These are phyloP conservation scores for Abscondita cerata DNA, from an alignment of 2,888 invertebrate genomes.

Conservation along the genomic window DNA sequence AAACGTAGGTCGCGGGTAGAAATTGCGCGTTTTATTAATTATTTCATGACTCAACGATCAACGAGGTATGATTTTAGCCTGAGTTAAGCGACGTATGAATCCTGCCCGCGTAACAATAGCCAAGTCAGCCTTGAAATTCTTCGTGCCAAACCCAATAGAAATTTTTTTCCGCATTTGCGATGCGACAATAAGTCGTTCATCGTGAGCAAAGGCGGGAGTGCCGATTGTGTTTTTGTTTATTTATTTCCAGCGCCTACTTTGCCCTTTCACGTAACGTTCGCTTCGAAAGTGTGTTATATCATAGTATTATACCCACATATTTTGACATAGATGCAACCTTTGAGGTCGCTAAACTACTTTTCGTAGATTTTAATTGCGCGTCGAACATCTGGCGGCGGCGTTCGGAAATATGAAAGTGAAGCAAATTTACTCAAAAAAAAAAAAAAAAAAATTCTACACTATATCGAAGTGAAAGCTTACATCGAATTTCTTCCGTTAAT, in stretches of 20 bases:
- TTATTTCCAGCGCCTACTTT: too few species aligned
- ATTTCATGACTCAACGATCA: constrained; percentile 17
- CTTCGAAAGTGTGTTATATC: constrained; percentile 7
- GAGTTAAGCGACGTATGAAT: constrained; percentile 42
- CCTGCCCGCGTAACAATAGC: constrained; percentile 36
- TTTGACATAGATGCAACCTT: constrained; percentile 6
- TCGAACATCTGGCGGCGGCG: too few species aligned
- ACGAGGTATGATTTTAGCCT: background rate
- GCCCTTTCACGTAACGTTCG: background rate
- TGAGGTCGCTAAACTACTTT: background rate
- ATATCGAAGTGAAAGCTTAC: too few species aligned
- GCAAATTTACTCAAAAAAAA: too few species aligned
- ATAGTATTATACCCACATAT: background rate
- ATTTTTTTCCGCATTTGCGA: background rate
- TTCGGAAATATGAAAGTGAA: too few species aligned
- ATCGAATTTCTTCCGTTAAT: too few species aligned
- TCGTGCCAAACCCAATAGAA: constrained; percentile 36
- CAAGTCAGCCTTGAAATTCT: constrained; percentile 42
- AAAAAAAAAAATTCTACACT: too few species aligned
- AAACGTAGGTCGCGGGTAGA: too few species aligned
- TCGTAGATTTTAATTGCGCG: too few species aligned
- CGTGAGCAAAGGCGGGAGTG: too few species aligned
- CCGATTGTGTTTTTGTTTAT: too few species aligned
- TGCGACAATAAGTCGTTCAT: too few species aligned
- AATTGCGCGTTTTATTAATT: constrained; percentile 1